Evolutionary conservation across 2,888 invertebrate species (phyloP).

Genomic region (Notodonta ziczac): DNA sequence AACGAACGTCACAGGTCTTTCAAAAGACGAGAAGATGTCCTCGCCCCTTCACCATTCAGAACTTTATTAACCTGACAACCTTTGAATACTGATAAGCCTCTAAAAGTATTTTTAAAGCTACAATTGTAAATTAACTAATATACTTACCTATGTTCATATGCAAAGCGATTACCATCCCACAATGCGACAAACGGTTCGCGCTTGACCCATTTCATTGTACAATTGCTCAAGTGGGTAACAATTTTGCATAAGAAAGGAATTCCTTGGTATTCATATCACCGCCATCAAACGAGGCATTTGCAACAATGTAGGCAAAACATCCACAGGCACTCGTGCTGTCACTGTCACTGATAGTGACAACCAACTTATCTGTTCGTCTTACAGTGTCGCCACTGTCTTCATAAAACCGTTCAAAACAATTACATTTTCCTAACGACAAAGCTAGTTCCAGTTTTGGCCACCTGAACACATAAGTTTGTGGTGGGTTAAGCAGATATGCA

Average conservation of each 20-base stretch:
- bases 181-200: slow-evolving; percentile 41
- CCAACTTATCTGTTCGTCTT: neutral
- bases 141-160: slow-evolving; percentile 26
- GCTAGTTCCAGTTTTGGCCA: too few relatives aligned
- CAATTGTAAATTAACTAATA: slow-evolving; percentile 11
- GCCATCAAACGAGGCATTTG: neutral
- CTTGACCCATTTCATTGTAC: slow-evolving; percentile 56
- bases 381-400: too few relatives aligned
- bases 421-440: too few relatives aligned
- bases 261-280: slow-evolving; percentile 28
- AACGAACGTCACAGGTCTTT: too few relatives aligned
- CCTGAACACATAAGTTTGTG: neutral
- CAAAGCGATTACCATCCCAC: slow-evolving; percentile 47
- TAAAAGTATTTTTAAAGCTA: neutral
- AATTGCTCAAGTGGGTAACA: slow-evolving; percentile 50
- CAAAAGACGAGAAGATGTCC: too few relatives aligned
- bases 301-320: slow-evolving; percentile 2
- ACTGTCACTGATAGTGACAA: neutral
- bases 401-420: too few relatives aligned
- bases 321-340: neutral
- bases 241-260: slow-evolving; percentile 60
- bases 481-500: neutral
- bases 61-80: too few relatives aligned
- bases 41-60: too few relatives aligned
- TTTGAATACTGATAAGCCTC: neutral